Evolutionary conservation across 2,797 vertebrate genomes (phyloP).

Genomic region (Scarus forsteni): DNA sequence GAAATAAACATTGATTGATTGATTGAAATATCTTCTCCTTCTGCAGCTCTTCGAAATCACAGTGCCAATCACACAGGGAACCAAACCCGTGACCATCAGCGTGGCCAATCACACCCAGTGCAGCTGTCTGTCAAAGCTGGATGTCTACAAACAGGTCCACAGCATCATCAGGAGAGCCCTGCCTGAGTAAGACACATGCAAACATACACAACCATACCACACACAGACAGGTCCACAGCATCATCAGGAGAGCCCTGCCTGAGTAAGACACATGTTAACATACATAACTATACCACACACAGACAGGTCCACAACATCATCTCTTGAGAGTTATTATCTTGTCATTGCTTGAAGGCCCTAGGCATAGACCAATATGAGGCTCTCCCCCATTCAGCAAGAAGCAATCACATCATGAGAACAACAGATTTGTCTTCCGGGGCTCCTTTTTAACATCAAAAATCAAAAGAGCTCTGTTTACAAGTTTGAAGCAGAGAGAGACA

Average conservation of each 20-base stretch:
- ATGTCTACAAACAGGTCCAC: constrained; percentile 95
- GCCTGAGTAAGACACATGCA: constrained; percentile 87
- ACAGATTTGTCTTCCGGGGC: no score
- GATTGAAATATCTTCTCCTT: constrained; percentile 31
- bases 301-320: no score
- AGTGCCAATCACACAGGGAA: constrained; percentile 92
- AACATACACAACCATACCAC: not conserved
- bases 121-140: constrained; percentile 95
- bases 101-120: constrained; percentile 98
- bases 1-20: no score
- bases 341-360: no score
- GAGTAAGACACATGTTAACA: constrained; percentile 84
- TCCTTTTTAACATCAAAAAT: no score
- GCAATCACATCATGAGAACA: no score
- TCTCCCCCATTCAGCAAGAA: no score
- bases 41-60: constrained; percentile 96
- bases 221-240: not conserved
- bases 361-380: no score
- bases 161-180: constrained; percentile 95
- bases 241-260: constrained; percentile 51
- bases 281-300: constrained; percentile 5
- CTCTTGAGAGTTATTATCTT: no score
- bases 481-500: no score
- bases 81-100: constrained; percentile 94
- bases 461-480: no score